Evolutionary conservation across 2,797 vertebrate species (phyloP).

Genomic region (Pipistrellus pygmaeus): DNA sequence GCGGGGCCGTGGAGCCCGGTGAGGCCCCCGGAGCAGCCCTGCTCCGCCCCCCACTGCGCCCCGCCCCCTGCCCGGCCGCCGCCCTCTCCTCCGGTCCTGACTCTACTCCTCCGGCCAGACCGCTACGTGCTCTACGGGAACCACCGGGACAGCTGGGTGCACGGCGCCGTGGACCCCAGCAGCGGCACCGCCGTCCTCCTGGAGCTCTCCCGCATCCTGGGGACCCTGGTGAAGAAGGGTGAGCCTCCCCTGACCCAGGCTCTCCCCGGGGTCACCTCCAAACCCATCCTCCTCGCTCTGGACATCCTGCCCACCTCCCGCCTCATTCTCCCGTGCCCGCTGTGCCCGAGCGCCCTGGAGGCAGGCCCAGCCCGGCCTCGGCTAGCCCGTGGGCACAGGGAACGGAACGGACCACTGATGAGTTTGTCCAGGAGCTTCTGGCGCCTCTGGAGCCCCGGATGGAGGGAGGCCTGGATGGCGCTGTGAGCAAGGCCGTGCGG

Average conservation of each 20-base stretch:
- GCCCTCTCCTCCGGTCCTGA: not conserved
- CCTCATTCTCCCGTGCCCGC: not conserved
- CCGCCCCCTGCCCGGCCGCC: not conserved
- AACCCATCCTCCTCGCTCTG: not conserved
- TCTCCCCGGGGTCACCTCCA: not conserved
- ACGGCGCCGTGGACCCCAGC: constrained; percentile 95
- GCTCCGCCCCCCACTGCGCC: not conserved
- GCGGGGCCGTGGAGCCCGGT: constrained; percentile 94
- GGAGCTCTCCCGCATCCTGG: constrained; percentile 92
- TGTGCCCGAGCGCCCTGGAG: not conserved
- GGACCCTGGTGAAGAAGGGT: constrained; percentile 93
- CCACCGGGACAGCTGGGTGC: constrained; percentile 96
- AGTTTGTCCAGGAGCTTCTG: not conserved
- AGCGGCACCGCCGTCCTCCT: constrained; percentile 94
- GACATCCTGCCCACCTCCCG: not conserved
- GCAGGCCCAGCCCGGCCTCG: not conserved
- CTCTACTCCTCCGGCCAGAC: constrained; percentile 85
- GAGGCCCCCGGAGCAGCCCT: not conserved
- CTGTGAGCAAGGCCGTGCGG: not conserved
- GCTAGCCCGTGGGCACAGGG: not conserved
- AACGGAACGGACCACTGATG: not conserved
- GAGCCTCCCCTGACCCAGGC: constrained; percentile 59
- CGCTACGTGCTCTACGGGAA: constrained; percentile 95
- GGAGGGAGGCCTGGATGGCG: not conserved
- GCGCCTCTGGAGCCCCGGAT: not conserved